Percentiles rank a stretch among this genome's conserved stretches.
phyloP scores from a whole-genome alignment of 2,888 invertebrate species.

The Linnaemya tessellans region DNA sequence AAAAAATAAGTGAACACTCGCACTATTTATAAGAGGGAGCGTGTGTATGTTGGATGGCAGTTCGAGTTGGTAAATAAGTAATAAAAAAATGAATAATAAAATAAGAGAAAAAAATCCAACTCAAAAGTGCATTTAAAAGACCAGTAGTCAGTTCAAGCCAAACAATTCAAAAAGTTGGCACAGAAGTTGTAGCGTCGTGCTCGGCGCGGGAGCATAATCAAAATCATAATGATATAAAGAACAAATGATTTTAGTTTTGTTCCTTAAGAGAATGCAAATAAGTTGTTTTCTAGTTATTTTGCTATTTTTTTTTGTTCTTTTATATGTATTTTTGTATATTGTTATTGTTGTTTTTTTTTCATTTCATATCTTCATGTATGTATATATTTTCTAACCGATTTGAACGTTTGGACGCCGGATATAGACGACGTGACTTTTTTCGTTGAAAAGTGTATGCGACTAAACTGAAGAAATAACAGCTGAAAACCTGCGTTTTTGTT shows the following conservation, averaged over 20 bases:
- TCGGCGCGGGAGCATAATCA: slow-evolving; percentile 38
- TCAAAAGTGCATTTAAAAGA: slow-evolving; percentile 53
- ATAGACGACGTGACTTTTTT: slow-evolving; percentile 82
- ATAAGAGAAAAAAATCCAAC: slow-evolving; percentile 9
- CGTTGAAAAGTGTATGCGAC: slow-evolving; percentile 66
- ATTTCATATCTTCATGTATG: slow-evolving; percentile 4
- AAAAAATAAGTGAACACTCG: slow-evolving; percentile 14
- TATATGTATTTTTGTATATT: slow-evolving; percentile 22
- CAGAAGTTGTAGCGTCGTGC: slow-evolving; percentile 21
- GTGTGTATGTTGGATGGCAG: slow-evolving; percentile 28
- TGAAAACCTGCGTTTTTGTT: slow-evolving; percentile 14
- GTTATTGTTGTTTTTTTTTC: slow-evolving; percentile 17
- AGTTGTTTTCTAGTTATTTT: slow-evolving; percentile 63
- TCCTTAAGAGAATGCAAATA: slow-evolving; percentile 67
- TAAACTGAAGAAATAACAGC: slow-evolving; percentile 12
- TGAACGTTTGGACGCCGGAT: slow-evolving; percentile 78
- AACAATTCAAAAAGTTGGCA: slow-evolving; percentile 55
- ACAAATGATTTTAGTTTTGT: slow-evolving; percentile 57
- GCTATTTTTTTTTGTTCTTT: slow-evolving; percentile 32
- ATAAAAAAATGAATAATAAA: slow-evolving; percentile 52
- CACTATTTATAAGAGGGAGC: slow-evolving; percentile 35
- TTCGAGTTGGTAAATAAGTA: slow-evolving; percentile 61
- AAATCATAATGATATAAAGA: slow-evolving; percentile 57
- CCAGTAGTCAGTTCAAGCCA: slow-evolving; percentile 62
- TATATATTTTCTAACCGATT: slow-evolving; percentile 51